phyloP scores from a whole-genome alignment of 1,140 invertebrate species.

The Carposina sasakii region DNA sequence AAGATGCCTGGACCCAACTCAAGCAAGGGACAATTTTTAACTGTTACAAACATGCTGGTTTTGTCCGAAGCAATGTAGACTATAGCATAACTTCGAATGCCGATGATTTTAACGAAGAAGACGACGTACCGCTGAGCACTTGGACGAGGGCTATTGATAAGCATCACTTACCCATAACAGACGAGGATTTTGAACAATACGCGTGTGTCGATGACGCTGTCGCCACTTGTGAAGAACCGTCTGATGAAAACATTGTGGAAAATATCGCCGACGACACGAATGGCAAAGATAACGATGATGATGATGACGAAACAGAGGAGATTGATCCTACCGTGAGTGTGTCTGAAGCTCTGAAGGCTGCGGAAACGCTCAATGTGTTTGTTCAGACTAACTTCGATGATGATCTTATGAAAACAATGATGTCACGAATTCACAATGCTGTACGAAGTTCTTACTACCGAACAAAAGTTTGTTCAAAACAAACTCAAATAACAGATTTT shows the following conservation, averaged over 20 bases:
- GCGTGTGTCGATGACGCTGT: slow-evolving; percentile 32
- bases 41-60: slow-evolving; percentile 28
- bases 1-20: slow-evolving; percentile 31
- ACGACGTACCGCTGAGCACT: slow-evolving; percentile 27
- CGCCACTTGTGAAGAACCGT: slow-evolving; percentile 31
- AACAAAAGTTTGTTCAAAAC: slow-evolving; percentile 24
- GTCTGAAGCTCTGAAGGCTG: slow-evolving; percentile 34
- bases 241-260: slow-evolving; percentile 32
- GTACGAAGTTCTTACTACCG: slow-evolving; percentile 24
- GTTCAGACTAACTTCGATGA: slow-evolving; percentile 36
- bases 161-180: slow-evolving; percentile 23
- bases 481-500: slow-evolving; percentile 23
- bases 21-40: slow-evolving; percentile 20
- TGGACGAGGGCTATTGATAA: slow-evolving; percentile 26
- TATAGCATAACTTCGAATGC: slow-evolving; percentile 14
- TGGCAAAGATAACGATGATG: slow-evolving; percentile 26
- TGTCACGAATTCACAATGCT: slow-evolving; percentile 27
- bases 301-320: slow-evolving; percentile 26
- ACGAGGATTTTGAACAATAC: slow-evolving; percentile 35
- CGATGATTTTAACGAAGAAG: slow-evolving; percentile 20
- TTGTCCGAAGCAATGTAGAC: slow-evolving; percentile 22
- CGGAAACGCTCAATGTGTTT: slow-evolving; percentile 30
- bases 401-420: slow-evolving; percentile 31
- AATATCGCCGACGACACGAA: slow-evolving; percentile 23
- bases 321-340: slow-evolving; percentile 25